Evolutionary conservation across 2,888 invertebrate species (phyloP), one percentile per base, ranked within the genome.

Genomic region (Apeira syringaria): DNA sequence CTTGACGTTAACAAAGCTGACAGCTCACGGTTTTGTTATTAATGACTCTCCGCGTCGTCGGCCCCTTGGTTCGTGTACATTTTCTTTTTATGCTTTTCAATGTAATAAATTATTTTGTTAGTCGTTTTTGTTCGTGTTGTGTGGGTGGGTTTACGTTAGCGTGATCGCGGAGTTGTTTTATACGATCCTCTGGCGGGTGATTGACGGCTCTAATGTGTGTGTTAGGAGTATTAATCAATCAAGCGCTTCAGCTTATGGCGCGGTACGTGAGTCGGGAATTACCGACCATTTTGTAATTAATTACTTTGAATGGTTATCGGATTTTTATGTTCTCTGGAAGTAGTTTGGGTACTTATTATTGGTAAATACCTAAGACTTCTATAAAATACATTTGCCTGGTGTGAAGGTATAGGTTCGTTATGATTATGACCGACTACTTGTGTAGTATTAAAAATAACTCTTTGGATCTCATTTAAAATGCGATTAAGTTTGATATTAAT

Each of bases 21-120:
- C 90, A 86, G 88, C 85, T 82, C 81, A 82, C 83, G 85, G 85
- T 78, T 85, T 73, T 74, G 83, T 86, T 86, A 86, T 87, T 86
- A 87, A 87, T 83, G 87, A 78, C 64, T 66, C 56, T 68, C 67
- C 58, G 59, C 63, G 65, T 68, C 68, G 65, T 68, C 68, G 65
- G 72, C 59, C 62, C 64, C 59, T 64, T 64, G 70, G 49, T 44
- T 53, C 71, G 67, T 70, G 71, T 73, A 66, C 56, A 56, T 64
- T 68, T 61, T 64, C 61, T 68, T 74, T 73, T 74, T 76, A 63
- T 68, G 56, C 61, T 72, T 77, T 82, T 79, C 68, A 74, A 77
- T 77, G 76, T 80, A 74, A 80, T 75, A 76, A 80, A 80, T 81
- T 79, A 77, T 78, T 82, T 77, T 71, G 77, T 79, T 70, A 63